Base-by-base conservation (phyloP, 2,797 vertebrate genomes). In the Nasua narica region DNA sequence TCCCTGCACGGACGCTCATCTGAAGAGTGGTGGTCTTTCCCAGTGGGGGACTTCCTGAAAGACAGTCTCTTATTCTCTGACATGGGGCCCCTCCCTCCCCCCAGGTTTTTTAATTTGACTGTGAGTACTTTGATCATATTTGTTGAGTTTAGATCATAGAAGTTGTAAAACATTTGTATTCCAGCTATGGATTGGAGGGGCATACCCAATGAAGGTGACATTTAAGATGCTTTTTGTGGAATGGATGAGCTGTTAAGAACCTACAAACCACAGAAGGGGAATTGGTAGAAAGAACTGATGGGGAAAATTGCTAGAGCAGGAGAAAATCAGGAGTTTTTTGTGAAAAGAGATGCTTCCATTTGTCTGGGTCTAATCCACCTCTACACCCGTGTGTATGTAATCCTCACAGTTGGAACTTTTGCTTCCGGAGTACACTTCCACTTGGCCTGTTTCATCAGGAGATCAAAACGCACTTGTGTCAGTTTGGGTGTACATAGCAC, bases 141-240 rank as follows among this genome's bases (percentile, higher is more conserved):
- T 94, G 23, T 35, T 92, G 81, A 92, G 81, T 86, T 90, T 77
- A 92, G 27, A 65, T 40, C 70, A 6, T 84, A 8, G 58, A 48
- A 69, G 9, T 67, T 89, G 32, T 54, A 19, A 67, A 91, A 89
- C 27, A 74, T 85, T 84, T 52, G 27, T 78, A 43, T 8, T 88
- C 46, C 27, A 7, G 29, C 50, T 32, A 8, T 23, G 5, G 7
- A 7, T 83, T 9, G 40, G 52, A 79, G 25, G 13, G 10, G 0
- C 32, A 83, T 70, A 56, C 7, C 35, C 37, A 16, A 83, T 65
- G 35, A 84, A 84, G 58, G 37, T 88, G 37, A 84, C 21, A 52
- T 92, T 62, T 89, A 21, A 69, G 85, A n/a, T 81, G 14, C 35
- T 78, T 90, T 94, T 78, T 56, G n/a, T 69, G 79, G 21, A 79